Base-by-base conservation (phyloP, 35 echinoderm and acorn worm genomes). In the Strongylocentrotus purpuratus region DNA sequence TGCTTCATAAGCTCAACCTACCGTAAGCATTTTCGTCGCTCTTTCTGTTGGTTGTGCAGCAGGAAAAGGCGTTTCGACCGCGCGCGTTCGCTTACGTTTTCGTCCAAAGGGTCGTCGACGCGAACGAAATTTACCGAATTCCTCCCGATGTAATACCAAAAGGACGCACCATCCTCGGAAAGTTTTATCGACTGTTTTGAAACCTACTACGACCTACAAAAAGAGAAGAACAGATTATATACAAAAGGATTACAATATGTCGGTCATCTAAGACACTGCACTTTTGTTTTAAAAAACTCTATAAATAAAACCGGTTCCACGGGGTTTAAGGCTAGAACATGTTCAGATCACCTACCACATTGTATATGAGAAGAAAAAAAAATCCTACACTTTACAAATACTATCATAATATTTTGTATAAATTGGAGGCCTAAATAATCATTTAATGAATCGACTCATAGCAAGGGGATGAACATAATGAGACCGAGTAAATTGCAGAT, bases 1-100 rank as follows among this genome's bases (percentile, higher is more conserved):
- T 93, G 91, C 48, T 93, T 93, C 91, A 93, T 93, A 46, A 93
- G 91, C 91, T 93, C 91, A 13, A 93, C 91, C n/a, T 93, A 93
- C 91, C 45, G 91, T 5, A 93, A 93, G 91, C 91, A 93, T 58
- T 93, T 93, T 58, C 91, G 91, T 32, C 46, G 91, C 91, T 55
- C 32, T 32, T 47, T 93, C n/a, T 93, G 91, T 46, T 93, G 91
- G 91, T 48, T 93, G 45, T 93, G 46, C 48, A 58, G 48, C 31
- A 93, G 48, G 46, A 93, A 58, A 48, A 93, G 48, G 91, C 91
- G 91, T 58, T 48, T 58, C 22, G 31, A 93, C 11, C 45, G 91
- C 46, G 46, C 33, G 46, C 91, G 45, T 18, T 48, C 91, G 5
- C 31, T 93, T 22, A 93, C 91, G 45, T n/a, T 47, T 28, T 48